A percentile compares a stretch with the other conserved stretches of the same genome.
phyloP scores from a whole-genome alignment of 2,888 invertebrate genomes.

The Drosophila picticornis region DNA sequence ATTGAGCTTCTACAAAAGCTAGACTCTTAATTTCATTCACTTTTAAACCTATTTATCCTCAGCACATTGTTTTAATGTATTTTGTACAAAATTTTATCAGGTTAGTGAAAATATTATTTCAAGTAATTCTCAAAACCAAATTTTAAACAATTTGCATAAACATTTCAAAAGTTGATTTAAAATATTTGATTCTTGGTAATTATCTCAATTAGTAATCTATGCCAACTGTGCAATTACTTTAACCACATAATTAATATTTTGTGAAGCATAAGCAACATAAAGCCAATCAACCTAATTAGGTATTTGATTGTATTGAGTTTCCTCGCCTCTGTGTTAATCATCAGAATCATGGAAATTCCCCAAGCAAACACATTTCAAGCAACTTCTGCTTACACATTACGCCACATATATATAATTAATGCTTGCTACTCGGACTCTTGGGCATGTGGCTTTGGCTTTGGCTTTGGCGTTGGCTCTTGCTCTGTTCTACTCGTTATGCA shows the following conservation, averaged over 20 bases:
- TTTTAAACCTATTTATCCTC: background rate
- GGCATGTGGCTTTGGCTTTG: conserved; percentile 24
- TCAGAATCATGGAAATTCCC: conserved; percentile 20
- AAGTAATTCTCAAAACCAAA: background rate
- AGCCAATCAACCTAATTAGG: conserved; percentile 45
- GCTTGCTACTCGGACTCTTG: conserved; percentile 44
- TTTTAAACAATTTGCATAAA: background rate
- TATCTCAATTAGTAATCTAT: background rate
- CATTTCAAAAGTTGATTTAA: background rate
- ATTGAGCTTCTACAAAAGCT: background rate
- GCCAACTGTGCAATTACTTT: conserved; percentile 5
- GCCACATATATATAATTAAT: conserved; percentile 64
- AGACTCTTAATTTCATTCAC: background rate
- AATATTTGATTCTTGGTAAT: background rate
- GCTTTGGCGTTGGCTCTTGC: conserved; percentile 13
- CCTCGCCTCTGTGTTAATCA: conserved; percentile 22
- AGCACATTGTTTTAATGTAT: background rate
- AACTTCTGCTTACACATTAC: conserved; percentile 20
- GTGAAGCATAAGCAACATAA: conserved; percentile 14
- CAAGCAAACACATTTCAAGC: conserved; percentile 38
- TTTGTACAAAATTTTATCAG: background rate
- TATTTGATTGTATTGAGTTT: conserved; percentile 18
- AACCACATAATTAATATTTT: conserved; percentile 19
- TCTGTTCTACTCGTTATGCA: conserved; percentile 5
- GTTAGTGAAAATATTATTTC: background rate